Evolutionary conservation across 2,113 vertebrate genomes (phyloP), one percentile per base, ranked within the genome.

Genomic region (Orthonyx spaldingii): DNA sequence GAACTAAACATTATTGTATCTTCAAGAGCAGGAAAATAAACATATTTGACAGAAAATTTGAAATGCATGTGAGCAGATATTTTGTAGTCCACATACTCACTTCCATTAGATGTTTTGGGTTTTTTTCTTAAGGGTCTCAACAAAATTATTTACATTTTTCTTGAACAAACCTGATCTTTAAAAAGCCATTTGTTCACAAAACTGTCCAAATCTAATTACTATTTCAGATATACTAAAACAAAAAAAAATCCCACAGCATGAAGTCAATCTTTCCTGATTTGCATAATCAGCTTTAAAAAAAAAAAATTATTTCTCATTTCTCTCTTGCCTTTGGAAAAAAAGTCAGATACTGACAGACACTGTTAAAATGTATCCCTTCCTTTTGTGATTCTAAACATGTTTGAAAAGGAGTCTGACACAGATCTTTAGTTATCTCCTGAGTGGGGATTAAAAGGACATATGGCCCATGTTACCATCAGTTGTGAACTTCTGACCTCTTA

Each of bases 221-320:
- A 20, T 61, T 35, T 87, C 88, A 94, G 93, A 90, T 94, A 78
- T 2, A n/a, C 33, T 30, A 61, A 94, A 93, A 4, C 10, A 33
- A 60, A 94, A 93, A 32, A 12, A 46, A 33, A 47, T 27, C 13
- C 42, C 56, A 52, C 24, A 41, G 47, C 32, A 76, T 71, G 60
- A 93, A 90, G 81, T 49, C 84, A 92, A 91, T 42, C 80, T 85
- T 97, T 95, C 89, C 28, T 97, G 84, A 94, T 59, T 91, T 75
- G 57, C 80, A 28, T 9, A 96, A 95, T 33, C 88, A 92, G 83
- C 50, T 94, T 90, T 14, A 91, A 50, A 90, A 85, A 96, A n/a
- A 32, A 46, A 52, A 42, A 89, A 30, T 16, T 81, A 27, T 23
- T 49, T 81, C 80, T 60, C 52, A 30, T 71, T 57, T 94, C 71